Conservation (phyloP, 2,888 invertebrate genomes). For the Falcaria lacertinaria region DNA sequence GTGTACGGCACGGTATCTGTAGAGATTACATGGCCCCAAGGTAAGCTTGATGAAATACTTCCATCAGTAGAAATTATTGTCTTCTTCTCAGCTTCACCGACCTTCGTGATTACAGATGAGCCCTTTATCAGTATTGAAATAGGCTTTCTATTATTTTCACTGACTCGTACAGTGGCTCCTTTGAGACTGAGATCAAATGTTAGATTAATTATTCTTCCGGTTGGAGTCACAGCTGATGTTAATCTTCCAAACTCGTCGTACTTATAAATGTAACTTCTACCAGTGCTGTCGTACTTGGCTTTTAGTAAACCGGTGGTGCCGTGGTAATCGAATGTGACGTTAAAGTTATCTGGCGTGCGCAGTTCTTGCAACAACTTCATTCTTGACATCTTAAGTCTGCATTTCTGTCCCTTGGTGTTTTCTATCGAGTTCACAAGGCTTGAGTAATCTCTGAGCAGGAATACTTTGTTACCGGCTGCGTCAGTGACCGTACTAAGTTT, state of each 20-base stretch:
- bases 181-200: conserved; percentile 94
- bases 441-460: conserved; percentile 89
- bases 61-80: conserved; percentile 91
- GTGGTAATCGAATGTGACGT: conserved; percentile 96
- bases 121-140: conserved; percentile 93
- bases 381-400: conserved; percentile 92
- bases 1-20: conserved; percentile 96
- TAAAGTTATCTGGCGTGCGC: conserved; percentile 95
- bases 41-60: conserved; percentile 87
- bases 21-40: conserved; percentile 93
- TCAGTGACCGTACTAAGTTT: conserved; percentile 96
- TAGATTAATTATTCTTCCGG: conserved; percentile 94
- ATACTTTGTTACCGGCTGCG: conserved; percentile 94
- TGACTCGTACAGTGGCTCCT: conserved; percentile 92
- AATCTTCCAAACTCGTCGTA: conserved; percentile 97
- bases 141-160: conserved; percentile 90
- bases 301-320: conserved; percentile 93
- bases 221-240: conserved; percentile 94
- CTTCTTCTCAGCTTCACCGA: conserved; percentile 90
- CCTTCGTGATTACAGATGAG: conserved; percentile 88
- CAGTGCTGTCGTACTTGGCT: conserved; percentile 93
- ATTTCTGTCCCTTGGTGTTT: conserved; percentile 95
- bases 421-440: conserved; percentile 96
- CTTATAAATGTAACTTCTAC: conserved; percentile 94
- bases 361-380: conserved; percentile 95